phyloP scores from a whole-genome alignment of 92 coral and sea anemone genomes.

The Zoanthus sansibaricus region DNA sequence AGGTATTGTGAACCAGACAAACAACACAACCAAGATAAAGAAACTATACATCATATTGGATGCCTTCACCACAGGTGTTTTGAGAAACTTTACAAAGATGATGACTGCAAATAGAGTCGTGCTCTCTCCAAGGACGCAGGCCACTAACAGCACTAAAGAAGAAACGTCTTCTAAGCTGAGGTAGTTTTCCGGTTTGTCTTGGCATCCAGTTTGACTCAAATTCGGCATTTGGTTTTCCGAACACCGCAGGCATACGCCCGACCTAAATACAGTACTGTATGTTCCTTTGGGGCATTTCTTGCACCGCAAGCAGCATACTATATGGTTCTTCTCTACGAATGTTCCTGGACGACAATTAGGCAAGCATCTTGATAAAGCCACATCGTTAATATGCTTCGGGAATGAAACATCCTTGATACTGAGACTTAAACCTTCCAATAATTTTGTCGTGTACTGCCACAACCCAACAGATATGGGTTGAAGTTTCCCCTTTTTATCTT shows the following conservation, averaged over 20 bases:
- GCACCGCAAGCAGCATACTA: conserved; percentile 83
- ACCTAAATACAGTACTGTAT: conserved; percentile 55
- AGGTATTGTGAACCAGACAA: conserved; percentile 79
- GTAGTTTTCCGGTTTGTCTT: conserved; percentile 69
- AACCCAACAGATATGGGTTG: conserved; percentile 61
- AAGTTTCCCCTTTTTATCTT: neutral
- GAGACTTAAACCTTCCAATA: neutral
- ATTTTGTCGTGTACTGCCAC: conserved; percentile 52
- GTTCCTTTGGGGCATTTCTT: conserved; percentile 76
- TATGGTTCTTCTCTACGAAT: conserved; percentile 42
- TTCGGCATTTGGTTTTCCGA: conserved; percentile 71
- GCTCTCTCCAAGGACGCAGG: conserved; percentile 76
- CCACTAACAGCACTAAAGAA: conserved; percentile 63
- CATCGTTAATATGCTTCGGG: conserved; percentile 59
- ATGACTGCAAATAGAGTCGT: conserved; percentile 71
- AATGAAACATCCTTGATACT: conserved; percentile 52
- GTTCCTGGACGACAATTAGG: conserved; percentile 78
- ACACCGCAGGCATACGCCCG: conserved; percentile 68
- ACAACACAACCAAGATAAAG: conserved; percentile 70
- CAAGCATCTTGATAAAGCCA: conserved; percentile 72
- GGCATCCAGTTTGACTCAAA: conserved; percentile 67
- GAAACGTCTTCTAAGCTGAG: conserved; percentile 52
- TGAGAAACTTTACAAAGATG: conserved; percentile 78
- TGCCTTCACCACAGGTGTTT: conserved; percentile 92
- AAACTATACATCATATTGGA: conserved; percentile 79